These are phyloP conservation scores for Spilogale gracilis DNA, from an alignment of 2,113 vertebrate species.

Conservation along the genomic window DNA sequence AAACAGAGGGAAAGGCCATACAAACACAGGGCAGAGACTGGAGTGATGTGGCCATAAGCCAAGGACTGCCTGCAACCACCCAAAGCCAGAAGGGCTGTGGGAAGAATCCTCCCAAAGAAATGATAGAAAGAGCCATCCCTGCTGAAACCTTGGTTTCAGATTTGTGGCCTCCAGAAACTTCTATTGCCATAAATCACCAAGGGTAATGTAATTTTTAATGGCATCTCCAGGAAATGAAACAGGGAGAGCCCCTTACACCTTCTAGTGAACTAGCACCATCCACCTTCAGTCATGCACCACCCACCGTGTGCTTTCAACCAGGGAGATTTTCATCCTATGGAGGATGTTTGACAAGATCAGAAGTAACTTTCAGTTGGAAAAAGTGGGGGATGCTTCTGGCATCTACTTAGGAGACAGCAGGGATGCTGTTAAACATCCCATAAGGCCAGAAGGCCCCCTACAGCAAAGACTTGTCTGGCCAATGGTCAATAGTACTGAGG, in stretches of 20 bases:
- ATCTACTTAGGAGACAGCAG: background rate
- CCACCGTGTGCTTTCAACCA: background rate
- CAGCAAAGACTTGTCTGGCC: background rate
- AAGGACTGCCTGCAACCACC: background rate
- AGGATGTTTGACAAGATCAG: background rate
- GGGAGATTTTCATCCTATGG: background rate
- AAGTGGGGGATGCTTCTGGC: background rate
- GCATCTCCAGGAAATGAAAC: background rate
- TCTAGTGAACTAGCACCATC: too few species aligned
- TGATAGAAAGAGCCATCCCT: background rate
- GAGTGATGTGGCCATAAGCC: too few species aligned
- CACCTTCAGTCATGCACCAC: background rate
- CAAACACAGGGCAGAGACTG: background rate
- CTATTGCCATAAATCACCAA: background rate
- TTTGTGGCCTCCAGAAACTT: background rate
- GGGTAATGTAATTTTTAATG: rapidly evolving
- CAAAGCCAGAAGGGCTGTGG: background rate
- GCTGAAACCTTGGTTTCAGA: background rate
- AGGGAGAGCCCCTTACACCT: background rate
- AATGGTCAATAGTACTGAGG: rapidly evolving
- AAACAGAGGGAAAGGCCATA: background rate
- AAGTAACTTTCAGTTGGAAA: background rate
- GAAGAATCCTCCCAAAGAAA: rapidly evolving
- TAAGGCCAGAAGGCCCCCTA: background rate
- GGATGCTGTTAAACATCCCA: background rate